A percentile compares a stretch with the other conserved stretches of the same genome.
Evolutionary conservation across 2,113 vertebrate genomes (phyloP).

Genomic region (Petroica traversi): DNA sequence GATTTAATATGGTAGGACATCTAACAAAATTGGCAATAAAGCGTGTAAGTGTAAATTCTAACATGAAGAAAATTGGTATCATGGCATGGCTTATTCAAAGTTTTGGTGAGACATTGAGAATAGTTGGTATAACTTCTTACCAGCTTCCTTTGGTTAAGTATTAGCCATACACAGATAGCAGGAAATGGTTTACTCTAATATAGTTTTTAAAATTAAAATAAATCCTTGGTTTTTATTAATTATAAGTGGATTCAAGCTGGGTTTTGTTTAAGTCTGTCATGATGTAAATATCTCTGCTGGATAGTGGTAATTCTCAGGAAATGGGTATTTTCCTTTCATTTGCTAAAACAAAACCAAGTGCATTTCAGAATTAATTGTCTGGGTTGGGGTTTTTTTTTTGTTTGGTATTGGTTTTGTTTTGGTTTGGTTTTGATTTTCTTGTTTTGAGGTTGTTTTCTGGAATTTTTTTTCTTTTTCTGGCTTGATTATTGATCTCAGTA

Average conservation of each 20-base stretch:
- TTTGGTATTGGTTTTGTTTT: not conserved
- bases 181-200: not conserved
- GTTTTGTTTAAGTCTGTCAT: not conserved
- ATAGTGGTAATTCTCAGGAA: not conserved
- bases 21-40: not conserved
- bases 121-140: not conserved
- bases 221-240: not conserved
- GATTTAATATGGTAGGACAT: not conserved
- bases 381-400: not conserved
- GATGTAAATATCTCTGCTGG: not conserved
- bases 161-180: not conserved
- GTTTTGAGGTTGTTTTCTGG: not conserved
- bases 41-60: not conserved
- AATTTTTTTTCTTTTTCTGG: not conserved
- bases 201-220: not conserved
- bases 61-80: not conserved
- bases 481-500: not conserved
- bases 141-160: not conserved
- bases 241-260: not conserved
- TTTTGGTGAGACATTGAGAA: not conserved
- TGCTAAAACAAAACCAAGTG: not conserved
- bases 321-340: not conserved
- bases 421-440: not conserved
- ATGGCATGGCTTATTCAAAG: not conserved
- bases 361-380: not conserved